Evolutionary conservation across 1,140 invertebrate species (phyloP).

Genomic region (Drosophila trapezifrons): DNA sequence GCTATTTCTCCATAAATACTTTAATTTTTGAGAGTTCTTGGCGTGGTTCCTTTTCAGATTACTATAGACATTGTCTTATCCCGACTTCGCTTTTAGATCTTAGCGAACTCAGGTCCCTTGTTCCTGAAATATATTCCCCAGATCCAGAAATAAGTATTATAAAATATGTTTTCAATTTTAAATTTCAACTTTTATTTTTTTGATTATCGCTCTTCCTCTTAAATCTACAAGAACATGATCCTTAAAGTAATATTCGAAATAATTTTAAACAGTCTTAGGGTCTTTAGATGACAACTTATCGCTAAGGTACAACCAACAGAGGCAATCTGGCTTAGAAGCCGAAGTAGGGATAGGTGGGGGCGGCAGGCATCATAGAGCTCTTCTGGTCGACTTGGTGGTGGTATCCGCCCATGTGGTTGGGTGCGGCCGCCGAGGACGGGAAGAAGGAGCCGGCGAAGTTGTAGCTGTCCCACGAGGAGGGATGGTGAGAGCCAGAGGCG

Average conservation of each 20-base stretch:
- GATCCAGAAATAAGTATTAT: too few species aligned
- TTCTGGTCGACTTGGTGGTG: conserved; percentile 66
- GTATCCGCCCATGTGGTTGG: conserved; percentile 68
- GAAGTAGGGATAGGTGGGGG: conserved; percentile 73
- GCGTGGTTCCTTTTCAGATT: too few species aligned
- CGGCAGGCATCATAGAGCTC: conserved; percentile 52
- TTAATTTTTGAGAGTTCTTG: too few species aligned
- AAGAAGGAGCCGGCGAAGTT: conserved; percentile 80
- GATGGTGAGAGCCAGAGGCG: conserved; percentile 69
- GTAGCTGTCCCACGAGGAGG: conserved; percentile 75
- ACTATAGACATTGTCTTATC: too few species aligned
- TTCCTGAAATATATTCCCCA: too few species aligned
- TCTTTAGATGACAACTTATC: conserved; percentile 29
- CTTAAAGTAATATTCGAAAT: conserved; percentile 32
- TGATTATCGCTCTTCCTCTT: conserved; percentile 9
- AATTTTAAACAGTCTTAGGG: conserved; percentile 66
- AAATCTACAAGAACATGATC: conserved; percentile 5
- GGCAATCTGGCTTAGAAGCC: conserved; percentile 58
- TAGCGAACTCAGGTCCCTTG: too few species aligned
- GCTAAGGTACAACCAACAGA: conserved; percentile 15
- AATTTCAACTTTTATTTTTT: conserved; percentile 57
- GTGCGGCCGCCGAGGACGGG: conserved; percentile 41
- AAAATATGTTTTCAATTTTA: conserved; percentile 2
- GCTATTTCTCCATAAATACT: too few species aligned
- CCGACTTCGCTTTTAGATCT: too few species aligned